Evolutionary conservation across 2,888 invertebrate species (phyloP).

Genomic region (Thera britannica): DNA sequence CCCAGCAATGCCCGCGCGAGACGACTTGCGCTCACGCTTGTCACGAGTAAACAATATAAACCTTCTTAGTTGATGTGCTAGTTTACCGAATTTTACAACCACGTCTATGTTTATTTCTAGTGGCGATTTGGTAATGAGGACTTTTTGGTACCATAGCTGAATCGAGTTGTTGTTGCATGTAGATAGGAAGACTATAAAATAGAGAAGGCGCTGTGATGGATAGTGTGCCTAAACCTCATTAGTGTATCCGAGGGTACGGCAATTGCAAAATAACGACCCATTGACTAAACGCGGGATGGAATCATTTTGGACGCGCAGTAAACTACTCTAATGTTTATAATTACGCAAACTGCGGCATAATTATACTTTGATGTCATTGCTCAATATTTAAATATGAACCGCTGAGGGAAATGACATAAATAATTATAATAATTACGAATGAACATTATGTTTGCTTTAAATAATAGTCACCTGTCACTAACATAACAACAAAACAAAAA

Average conservation of each 20-base stretch:
- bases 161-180: background rate
- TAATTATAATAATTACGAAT: background rate
- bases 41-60: constrained; percentile 50
- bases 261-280: constrained; percentile 51
- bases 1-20: constrained; percentile 52
- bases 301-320: constrained; percentile 46
- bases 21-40: constrained; percentile 42
- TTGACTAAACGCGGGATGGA: constrained; percentile 37
- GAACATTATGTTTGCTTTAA: background rate
- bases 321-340: constrained; percentile 47
- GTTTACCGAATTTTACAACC: constrained; percentile 27
- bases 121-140: constrained; percentile 22
- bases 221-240: constrained; percentile 32
- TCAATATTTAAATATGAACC: constrained; percentile 33
- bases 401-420: constrained; percentile 30
- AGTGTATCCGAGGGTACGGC: constrained; percentile 36
- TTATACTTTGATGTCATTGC: constrained; percentile 39
- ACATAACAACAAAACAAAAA: too few relatives aligned
- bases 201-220: constrained; percentile 4
- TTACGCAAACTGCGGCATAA: constrained; percentile 45
- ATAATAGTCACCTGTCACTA: too few relatives aligned
- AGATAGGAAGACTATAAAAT: background rate
- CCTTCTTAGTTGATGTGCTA: constrained; percentile 28
- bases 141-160: background rate
- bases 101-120: constrained; percentile 21